These are phyloP conservation scores for Liolophura sinensis DNA, from an alignment of 1,140 invertebrate species.

Conservation along the genomic window DNA sequence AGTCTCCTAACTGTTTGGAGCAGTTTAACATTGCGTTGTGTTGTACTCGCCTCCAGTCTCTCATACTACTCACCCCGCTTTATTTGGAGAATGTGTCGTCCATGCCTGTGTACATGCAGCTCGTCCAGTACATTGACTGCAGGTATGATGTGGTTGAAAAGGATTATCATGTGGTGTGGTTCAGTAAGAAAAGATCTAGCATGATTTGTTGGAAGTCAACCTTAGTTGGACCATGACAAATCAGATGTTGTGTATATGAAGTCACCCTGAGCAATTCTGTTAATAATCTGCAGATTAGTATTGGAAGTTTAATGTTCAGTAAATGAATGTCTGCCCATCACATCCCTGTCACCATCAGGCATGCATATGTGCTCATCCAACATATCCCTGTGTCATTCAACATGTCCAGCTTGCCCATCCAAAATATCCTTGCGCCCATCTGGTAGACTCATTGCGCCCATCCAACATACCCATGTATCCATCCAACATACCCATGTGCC, in stretches of 20 bases:
- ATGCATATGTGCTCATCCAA: no score
- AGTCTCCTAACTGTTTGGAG: constrained; percentile 35
- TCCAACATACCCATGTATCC: no score
- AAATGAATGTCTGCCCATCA: not conserved
- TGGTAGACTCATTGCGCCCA: no score
- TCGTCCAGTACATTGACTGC: constrained; percentile 49
- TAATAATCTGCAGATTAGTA: not conserved
- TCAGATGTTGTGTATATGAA: not conserved
- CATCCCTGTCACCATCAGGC: no score
- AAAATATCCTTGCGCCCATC: no score
- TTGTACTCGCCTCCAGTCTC: constrained; percentile 26
- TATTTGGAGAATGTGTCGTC: constrained; percentile 27
- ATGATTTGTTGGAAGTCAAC: not conserved
- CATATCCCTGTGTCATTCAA: no score
- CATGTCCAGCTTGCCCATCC: no score
- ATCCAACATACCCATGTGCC: no score
- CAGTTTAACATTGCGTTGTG: constrained; percentile 50
- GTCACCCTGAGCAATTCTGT: not conserved
- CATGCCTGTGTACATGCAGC: constrained; percentile 43
- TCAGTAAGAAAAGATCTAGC: not conserved
- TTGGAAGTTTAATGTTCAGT: not conserved
- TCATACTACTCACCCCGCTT: constrained; percentile 38
- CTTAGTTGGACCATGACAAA: not conserved
- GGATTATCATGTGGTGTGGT: not conserved
- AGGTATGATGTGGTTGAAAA: constrained; percentile 25